Percentiles rank a stretch among this genome's conserved stretches.
phyloP scores from a whole-genome alignment of 2,888 invertebrate species.

The Ormia ochracea region DNA sequence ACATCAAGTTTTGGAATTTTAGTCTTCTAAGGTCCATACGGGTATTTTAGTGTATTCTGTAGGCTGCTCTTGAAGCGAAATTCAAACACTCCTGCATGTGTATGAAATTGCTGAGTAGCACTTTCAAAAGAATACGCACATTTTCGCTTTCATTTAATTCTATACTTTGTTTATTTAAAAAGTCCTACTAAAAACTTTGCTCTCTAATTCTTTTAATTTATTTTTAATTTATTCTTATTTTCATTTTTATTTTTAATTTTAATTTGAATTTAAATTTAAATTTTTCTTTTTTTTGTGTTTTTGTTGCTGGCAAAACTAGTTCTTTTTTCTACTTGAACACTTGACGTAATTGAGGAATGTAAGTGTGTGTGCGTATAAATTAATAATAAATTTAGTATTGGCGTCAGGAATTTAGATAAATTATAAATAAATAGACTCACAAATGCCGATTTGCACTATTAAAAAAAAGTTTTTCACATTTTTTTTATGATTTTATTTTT shows the following conservation, averaged over 20 bases:
- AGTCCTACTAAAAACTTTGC: slow-evolving; percentile 1
- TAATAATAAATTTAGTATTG: slow-evolving; percentile 1
- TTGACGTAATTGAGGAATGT: slow-evolving; percentile 33
- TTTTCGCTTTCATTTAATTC: too few species aligned
- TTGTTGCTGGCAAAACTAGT: slow-evolving; percentile 6
- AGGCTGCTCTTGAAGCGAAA: too few species aligned
- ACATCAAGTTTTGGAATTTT: too few species aligned
- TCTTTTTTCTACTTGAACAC: background rate
- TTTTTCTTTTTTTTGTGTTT: background rate
- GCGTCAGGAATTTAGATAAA: slow-evolving; percentile 42
- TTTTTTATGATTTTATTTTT: slow-evolving; percentile 43
- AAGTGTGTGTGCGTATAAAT: background rate
- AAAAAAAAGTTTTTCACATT: slow-evolving; percentile 24
- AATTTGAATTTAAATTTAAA: background rate
- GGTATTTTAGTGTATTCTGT: too few species aligned
- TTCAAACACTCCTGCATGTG: too few species aligned
- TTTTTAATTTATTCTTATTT: too few species aligned
- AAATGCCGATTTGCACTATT: background rate
- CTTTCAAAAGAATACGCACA: too few species aligned
- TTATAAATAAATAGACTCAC: slow-evolving; percentile 40
- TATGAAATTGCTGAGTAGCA: too few species aligned
- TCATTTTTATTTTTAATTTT: background rate
- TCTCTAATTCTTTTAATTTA: slow-evolving; percentile 3
- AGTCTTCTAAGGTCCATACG: too few species aligned
- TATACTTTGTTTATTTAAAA: background rate